Evolutionary conservation across 2,797 vertebrate species (phyloP).

Genomic region (Sebastes trivittatus): DNA sequence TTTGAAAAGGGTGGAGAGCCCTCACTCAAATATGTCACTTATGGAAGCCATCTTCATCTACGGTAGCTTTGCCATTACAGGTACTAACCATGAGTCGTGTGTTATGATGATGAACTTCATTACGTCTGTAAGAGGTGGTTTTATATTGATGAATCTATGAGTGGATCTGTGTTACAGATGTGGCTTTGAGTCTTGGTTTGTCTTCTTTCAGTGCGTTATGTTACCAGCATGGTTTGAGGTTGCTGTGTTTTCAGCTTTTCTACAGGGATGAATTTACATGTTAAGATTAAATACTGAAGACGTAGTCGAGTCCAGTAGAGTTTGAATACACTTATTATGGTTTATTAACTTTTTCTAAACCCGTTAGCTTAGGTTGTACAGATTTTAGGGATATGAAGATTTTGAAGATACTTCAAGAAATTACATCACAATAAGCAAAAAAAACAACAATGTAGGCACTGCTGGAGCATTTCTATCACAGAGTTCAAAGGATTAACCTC

Average conservation of each 20-base stretch:
- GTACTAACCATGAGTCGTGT: slow-evolving; percentile 37
- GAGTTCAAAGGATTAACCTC: too few relatives aligned
- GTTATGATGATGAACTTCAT: background rate
- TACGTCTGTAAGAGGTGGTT: background rate
- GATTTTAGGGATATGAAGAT: too few relatives aligned
- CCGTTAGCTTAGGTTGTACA: too few relatives aligned
- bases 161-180: background rate
- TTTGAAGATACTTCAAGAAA: too few relatives aligned
- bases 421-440: too few relatives aligned
- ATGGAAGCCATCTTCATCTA: slow-evolving; percentile 39
- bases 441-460: too few relatives aligned
- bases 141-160: background rate
- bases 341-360: too few relatives aligned
- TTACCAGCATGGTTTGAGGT: slow-evolving; percentile 65
- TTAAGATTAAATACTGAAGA: background rate
- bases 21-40: background rate
- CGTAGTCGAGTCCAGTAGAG: background rate
- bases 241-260: slow-evolving; percentile 48
- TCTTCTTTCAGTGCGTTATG: background rate
- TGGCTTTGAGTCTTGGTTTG: slow-evolving; percentile 11
- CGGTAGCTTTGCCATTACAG: background rate
- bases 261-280: background rate
- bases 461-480: too few relatives aligned
- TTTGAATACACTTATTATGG: background rate
- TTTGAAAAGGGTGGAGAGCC: background rate